Percentiles rank a stretch among this genome's conserved stretches.
Evolutionary conservation across 2,888 invertebrate species (phyloP).

Genomic region (Halocaridina rubra): DNA sequence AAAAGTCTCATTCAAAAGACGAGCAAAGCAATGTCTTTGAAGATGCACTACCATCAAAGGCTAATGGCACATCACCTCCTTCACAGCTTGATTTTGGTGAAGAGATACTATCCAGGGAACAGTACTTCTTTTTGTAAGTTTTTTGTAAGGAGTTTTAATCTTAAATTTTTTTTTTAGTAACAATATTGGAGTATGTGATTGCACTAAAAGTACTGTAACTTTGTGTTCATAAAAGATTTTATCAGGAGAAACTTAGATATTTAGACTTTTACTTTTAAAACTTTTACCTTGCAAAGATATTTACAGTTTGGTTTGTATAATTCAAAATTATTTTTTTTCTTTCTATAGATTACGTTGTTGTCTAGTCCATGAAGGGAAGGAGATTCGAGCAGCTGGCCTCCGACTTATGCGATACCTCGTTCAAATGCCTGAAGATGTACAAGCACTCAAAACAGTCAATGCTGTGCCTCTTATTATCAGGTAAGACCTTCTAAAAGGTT

Average conservation of each 20-base stretch:
- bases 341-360: slow-evolving; percentile 83
- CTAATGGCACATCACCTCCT: not conserved
- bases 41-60: not conserved
- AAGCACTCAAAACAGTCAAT: slow-evolving; percentile 57
- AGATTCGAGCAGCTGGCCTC: slow-evolving; percentile 88
- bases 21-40: slow-evolving; percentile 7
- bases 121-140: slow-evolving; percentile 56
- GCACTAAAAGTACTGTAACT: too few relatives aligned
- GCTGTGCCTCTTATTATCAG: slow-evolving; percentile 57
- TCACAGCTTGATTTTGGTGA: slow-evolving; percentile 45
- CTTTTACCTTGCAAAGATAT: too few relatives aligned
- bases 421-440: slow-evolving; percentile 70
- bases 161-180: too few relatives aligned
- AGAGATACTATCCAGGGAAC: slow-evolving; percentile 24
- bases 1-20: slow-evolving; percentile 16
- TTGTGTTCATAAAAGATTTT: too few relatives aligned
- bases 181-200: too few relatives aligned
- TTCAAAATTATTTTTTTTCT: too few relatives aligned
- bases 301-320: too few relatives aligned
- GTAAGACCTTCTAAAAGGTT: too few relatives aligned
- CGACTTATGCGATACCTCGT: slow-evolving; percentile 88
- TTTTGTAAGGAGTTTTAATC: too few relatives aligned
- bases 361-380: slow-evolving; percentile 86
- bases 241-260: too few relatives aligned
- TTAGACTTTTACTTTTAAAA: too few relatives aligned